Evolutionary conservation across 2,888 invertebrate genomes (phyloP).

Genomic region (Patella ulyssiponensis): DNA sequence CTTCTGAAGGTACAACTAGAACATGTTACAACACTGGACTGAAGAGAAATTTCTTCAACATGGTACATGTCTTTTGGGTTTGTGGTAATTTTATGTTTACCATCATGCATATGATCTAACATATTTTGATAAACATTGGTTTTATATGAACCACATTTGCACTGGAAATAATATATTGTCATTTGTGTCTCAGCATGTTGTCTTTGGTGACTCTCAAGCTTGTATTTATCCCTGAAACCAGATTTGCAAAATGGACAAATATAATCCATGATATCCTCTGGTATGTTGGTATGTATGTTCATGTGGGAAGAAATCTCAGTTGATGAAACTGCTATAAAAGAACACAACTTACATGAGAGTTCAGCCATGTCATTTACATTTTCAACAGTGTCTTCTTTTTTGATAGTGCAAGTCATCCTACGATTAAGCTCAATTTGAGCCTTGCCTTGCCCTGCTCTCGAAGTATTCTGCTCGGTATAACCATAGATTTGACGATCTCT

Average conservation of each 20-base stretch:
- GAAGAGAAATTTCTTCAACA: background rate
- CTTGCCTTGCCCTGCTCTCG: too few relatives aligned
- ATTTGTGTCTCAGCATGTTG: conserved; percentile 7
- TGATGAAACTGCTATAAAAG: background rate
- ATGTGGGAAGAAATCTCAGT: background rate
- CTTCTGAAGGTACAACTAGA: background rate
- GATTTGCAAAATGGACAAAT: background rate
- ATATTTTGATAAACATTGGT: conserved; percentile 6
- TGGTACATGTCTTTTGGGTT: background rate
- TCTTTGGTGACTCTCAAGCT: background rate
- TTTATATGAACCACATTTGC: background rate
- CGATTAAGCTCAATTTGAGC: too few relatives aligned
- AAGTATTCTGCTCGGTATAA: background rate
- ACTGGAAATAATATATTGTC: background rate
- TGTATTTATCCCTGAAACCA: background rate
- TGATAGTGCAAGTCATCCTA: too few relatives aligned
- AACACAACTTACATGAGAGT: background rate
- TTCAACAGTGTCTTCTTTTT: background rate
- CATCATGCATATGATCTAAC: background rate
- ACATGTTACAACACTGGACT: background rate
- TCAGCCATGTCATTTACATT: background rate
- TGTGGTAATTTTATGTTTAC: background rate
- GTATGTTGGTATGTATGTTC: background rate
- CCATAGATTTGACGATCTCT: background rate
- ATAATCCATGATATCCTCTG: background rate